Evolutionary conservation across 2,113 vertebrate genomes (phyloP).

Genomic region (Lycaon pictus): DNA sequence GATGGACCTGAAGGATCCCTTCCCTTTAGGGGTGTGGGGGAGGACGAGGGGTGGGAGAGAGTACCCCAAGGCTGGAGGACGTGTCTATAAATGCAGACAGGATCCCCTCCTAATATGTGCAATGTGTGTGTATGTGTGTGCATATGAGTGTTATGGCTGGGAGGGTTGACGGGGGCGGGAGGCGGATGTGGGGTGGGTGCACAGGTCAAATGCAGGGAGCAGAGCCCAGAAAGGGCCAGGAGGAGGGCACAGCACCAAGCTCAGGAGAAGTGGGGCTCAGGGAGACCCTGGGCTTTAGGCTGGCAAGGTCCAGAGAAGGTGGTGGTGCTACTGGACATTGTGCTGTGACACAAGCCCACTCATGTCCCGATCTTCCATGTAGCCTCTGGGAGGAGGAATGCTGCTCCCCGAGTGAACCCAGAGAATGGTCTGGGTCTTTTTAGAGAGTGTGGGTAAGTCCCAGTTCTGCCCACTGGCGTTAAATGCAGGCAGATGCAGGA

Average conservation of each 20-base stretch:
- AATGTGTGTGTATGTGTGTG: accelerated
- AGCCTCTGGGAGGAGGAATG: not conserved
- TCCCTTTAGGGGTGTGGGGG: accelerated
- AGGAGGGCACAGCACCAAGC: accelerated
- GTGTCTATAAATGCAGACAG: not conserved
- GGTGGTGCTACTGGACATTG: accelerated
- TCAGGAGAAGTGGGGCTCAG: not conserved
- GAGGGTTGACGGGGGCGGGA: not conserved
- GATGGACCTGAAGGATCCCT: not conserved
- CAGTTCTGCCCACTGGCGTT: no score
- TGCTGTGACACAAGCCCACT: not conserved
- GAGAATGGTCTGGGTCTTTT: not conserved
- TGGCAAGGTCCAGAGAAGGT: not conserved
- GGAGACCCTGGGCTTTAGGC: not conserved
- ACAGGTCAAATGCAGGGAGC: not conserved
- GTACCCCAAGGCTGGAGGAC: not conserved
- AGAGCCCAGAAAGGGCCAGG: not conserved
- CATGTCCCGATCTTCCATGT: accelerated
- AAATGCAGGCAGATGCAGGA: not conserved
- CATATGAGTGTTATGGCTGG: no score
- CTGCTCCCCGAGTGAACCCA: not conserved
- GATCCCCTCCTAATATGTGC: accelerated
- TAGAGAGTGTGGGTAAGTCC: not conserved
- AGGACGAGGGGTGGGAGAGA: accelerated
- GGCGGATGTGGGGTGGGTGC: accelerated